phyloP scores from a whole-genome alignment of 2,113 vertebrate genomes.

The Triplophysa dalaica region DNA sequence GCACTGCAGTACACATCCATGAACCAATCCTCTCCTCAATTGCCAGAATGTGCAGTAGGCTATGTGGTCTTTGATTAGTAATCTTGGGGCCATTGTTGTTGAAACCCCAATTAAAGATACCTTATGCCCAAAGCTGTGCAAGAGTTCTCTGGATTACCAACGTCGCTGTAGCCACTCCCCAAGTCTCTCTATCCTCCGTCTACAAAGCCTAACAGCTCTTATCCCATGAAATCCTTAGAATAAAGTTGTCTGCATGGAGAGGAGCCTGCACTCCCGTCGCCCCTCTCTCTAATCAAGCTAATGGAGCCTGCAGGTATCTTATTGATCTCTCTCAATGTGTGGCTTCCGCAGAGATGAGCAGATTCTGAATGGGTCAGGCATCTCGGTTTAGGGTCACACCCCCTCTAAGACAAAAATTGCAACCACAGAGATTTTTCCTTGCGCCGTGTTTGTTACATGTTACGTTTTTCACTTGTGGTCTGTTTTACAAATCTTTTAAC shows the following conservation, averaged over 20 bases:
- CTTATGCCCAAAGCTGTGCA: constrained; percentile 76
- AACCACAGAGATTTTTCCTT: neutral
- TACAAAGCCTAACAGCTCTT: constrained; percentile 72
- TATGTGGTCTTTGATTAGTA: constrained; percentile 64
- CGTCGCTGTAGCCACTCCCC: constrained; percentile 72
- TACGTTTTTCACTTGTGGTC: constrained; percentile 74
- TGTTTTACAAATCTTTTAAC: constrained; percentile 76
- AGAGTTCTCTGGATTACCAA: constrained; percentile 81
- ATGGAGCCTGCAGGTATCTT: constrained; percentile 87
- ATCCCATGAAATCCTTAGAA: constrained; percentile 86
- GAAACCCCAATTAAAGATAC: constrained; percentile 80
- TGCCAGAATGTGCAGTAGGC: constrained; percentile 7
- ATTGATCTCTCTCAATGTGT: constrained; percentile 83
- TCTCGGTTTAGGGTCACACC: constrained; percentile 12
- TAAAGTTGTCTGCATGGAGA: constrained; percentile 81
- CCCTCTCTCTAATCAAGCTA: constrained; percentile 87
- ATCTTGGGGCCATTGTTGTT: constrained; percentile 75
- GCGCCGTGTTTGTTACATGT: constrained; percentile 65
- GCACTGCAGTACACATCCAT: no score
- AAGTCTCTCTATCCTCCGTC: constrained; percentile 64
- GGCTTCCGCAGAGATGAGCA: constrained; percentile 83
- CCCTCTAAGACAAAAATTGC: constrained; percentile 49
- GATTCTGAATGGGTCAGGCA: constrained; percentile 79
- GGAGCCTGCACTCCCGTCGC: constrained; percentile 69
- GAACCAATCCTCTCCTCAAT: neutral